Base-by-base conservation (phyloP, 1,140 invertebrate genomes). In the Drosophila truncata region DNA sequence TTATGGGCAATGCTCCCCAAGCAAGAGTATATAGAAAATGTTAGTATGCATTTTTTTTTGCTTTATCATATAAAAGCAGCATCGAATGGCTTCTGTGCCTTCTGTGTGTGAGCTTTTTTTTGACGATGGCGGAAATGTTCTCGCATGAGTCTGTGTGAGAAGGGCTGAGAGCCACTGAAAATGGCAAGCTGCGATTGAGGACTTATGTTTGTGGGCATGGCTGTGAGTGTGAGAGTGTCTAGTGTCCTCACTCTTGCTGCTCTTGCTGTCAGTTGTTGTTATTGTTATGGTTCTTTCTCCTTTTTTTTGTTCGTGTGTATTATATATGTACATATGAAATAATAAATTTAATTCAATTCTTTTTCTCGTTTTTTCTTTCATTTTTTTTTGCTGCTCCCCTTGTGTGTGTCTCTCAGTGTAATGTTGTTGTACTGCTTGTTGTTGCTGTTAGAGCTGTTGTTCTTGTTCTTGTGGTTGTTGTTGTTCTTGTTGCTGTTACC, bases 401-500 rank as follows among this genome's bases (percentile, higher is more conserved):
- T 69, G 52, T 41, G 59, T 57, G 46, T 63, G 23, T n/a, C 18
- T 70, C 37, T 81, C 35, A 57, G 49, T 75, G 63, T 69, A 57
- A 14, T 65, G 39, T 46, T 44, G 10, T 61, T 65, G 20, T 65
- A 57, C 59, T 63, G 35, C 52, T 41, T 66, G 57, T 70, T 47
- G 73, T 71, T 46, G 35, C 55, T 47, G 61, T 64, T 70, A 33
- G 61, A 64, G 39, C 70, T 64, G 67, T 50, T 69, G 46, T 66
- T 69, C 27, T n/a, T n/a, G 50, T 65, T 50, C 27, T 76, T 47
- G 42, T 60, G 20, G 35, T 73, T 75, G 47, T 70, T 63, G 54
- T 58, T 39, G 65, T 66, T 72, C 74, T 61, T 72, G 59, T 50
- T 70, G 61, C 65, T 84, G 67, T 91, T 93, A 93, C 92, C 69